Base-by-base conservation (phyloP, 2,113 vertebrate genomes). In the Semnornis frantzii region DNA sequence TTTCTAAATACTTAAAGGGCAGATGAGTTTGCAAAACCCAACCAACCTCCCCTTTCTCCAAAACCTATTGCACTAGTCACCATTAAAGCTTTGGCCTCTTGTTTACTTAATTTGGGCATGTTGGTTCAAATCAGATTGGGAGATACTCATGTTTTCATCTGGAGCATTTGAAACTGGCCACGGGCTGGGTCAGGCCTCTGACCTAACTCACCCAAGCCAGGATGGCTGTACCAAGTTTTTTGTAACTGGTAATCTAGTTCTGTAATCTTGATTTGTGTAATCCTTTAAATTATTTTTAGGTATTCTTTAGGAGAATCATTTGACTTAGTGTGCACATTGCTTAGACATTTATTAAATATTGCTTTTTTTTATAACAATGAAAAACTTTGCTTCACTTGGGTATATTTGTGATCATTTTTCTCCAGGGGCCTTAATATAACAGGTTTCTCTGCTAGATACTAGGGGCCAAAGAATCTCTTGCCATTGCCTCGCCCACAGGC, bases 241-340 rank as follows among this genome's bases (percentile, higher is more conserved):
- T 89, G 8, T 54, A 60, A 82, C 23, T 78, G 68, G 65, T 89
- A 80, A 37, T 73, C 31, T 85, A 2, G 48, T 93, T 60, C 50
- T 85, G 18, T 85, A 80, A 69, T 84, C 52, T 28, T 82, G 65
- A 76, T 79, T 66, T 80, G 15, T 74, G 18, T 87, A 82, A 64
- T 85, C 57, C 19, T 80, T 82, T 77, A 92, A 93, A 7, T 95
- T 89, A 92, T 91, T 92, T 85, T 82, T 87, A 89, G 82, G 37
- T 89, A 69, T 13, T 92, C 20, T 60, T 76, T 82, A 8, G 64
- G 48, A 48, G 44, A 72, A n/a, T 89, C 72, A 83, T 60, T 87
- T 87, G 54, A 70, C 18, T 63, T 91, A 78, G 75, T 52, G 73
- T 52, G 73, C 31, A 13, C 15, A 5, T 60, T 74, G 42, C 63